These are phyloP conservation scores for Agriopis aurantiaria DNA, from an alignment of 2,888 invertebrate genomes.

Conservation along the genomic window DNA sequence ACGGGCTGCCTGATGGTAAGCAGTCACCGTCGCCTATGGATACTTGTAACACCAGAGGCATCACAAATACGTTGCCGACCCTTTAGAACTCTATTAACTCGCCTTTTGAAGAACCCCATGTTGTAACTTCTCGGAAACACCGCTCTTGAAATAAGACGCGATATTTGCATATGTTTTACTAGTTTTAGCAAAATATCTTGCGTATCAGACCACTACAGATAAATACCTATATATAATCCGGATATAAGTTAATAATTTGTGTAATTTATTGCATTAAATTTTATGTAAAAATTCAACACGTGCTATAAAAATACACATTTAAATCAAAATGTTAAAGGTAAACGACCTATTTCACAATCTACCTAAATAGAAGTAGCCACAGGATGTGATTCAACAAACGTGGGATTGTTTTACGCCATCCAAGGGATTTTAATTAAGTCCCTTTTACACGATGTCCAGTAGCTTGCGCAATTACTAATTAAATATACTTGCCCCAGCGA, in stretches of 20 bases:
- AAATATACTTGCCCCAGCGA: background rate
- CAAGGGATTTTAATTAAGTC: slow-evolving; percentile 58
- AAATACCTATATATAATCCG: background rate
- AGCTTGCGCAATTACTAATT: background rate
- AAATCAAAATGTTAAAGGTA: slow-evolving; percentile 25
- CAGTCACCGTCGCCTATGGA: too few species aligned
- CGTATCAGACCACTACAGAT: background rate
- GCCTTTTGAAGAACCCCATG: too few species aligned
- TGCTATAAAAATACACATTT: background rate
- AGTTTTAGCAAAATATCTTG: background rate
- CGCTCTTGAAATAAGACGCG: background rate
- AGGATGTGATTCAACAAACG: slow-evolving; percentile 69
- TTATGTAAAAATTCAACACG: background rate
- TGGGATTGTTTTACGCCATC: slow-evolving; percentile 67
- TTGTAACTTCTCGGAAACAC: too few species aligned
- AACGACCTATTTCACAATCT: slow-evolving; percentile 29
- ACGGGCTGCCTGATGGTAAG: too few species aligned
- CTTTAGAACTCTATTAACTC: too few species aligned
- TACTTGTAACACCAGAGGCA: too few species aligned
- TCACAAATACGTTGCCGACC: too few species aligned
- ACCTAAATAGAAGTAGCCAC: slow-evolving; percentile 47
- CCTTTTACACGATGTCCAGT: background rate
- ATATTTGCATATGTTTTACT: background rate
- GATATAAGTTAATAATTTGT: background rate
- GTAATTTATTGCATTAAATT: slow-evolving; percentile 4